These are phyloP conservation scores for Eristalinus aeneus DNA, from an alignment of 2,888 invertebrate genomes.

Conservation along the genomic window DNA sequence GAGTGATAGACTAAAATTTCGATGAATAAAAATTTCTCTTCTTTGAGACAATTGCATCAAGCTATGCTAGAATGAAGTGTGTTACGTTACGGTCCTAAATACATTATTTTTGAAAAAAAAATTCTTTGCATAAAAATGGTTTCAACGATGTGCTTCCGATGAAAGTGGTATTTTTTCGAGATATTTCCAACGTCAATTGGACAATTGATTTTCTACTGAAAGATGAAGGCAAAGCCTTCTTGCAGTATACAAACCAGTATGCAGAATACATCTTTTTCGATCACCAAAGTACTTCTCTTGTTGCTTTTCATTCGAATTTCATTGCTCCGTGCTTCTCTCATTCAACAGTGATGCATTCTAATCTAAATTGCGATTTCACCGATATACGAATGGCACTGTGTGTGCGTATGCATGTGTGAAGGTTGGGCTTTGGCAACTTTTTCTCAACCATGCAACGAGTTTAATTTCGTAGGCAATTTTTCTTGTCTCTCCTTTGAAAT, in stretches of 20 bases:
- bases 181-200: neutral
- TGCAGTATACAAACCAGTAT: neutral
- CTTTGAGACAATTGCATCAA: too few relatives aligned
- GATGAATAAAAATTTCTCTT: too few relatives aligned
- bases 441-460: slow-evolving; percentile 25
- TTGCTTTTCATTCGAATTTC: neutral
- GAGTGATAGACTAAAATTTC: too few relatives aligned
- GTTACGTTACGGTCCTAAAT: too few relatives aligned
- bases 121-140: neutral
- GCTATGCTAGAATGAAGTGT: too few relatives aligned
- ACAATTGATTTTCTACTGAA: neutral
- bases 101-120: neutral
- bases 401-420: neutral
- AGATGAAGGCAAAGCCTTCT: neutral
- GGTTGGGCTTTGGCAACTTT: slow-evolving; percentile 2
- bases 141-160: neutral
- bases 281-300: neutral
- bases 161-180: neutral
- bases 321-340: neutral
- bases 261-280: neutral
- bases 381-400: neutral
- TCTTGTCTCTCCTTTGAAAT: slow-evolving; percentile 18
- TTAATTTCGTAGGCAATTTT: slow-evolving; percentile 40
- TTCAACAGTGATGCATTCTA: slow-evolving; percentile 16
- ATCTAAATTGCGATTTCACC: slow-evolving; percentile 25